Evolutionary conservation across 2,113 vertebrate genomes (phyloP).

Genomic region (Tympanuchus pallidicinctus): DNA sequence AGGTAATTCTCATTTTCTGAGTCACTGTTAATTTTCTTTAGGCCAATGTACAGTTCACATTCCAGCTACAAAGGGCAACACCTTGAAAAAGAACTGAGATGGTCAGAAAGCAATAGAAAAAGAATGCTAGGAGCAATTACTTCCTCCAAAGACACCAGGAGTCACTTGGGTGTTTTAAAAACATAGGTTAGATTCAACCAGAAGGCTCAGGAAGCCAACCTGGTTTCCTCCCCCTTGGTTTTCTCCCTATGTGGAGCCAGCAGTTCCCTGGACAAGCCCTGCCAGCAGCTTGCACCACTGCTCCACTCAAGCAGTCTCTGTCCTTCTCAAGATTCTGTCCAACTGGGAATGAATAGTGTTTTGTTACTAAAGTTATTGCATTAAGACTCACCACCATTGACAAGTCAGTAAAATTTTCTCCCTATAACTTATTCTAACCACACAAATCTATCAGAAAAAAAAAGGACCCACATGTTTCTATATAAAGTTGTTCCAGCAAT

Average conservation of each 20-base stretch:
- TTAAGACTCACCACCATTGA: slow-evolving; percentile 19
- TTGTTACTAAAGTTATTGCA: slow-evolving; percentile 34
- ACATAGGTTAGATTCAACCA: neutral
- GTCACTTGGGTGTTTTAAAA: slow-evolving; percentile 20
- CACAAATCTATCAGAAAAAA: neutral
- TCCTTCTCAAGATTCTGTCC: neutral
- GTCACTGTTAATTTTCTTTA: slow-evolving; percentile 61
- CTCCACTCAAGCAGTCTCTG: neutral
- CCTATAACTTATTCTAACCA: neutral
- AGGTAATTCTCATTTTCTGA: slow-evolving; percentile 69
- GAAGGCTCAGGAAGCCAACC: neutral
- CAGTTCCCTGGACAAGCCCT: neutral
- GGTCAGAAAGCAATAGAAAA: slow-evolving; percentile 38
- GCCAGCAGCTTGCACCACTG: neutral
- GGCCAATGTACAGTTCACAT: slow-evolving; percentile 11
- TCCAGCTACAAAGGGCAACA: slow-evolving; percentile 10
- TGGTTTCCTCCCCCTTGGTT: slow-evolving; percentile 23
- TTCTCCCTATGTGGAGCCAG: neutral
- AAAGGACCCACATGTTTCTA: neutral
- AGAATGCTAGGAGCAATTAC: slow-evolving; percentile 51
- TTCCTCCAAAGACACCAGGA: neutral
- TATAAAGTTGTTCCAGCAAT: slow-evolving; percentile 17
- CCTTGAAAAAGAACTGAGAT: slow-evolving; percentile 28
- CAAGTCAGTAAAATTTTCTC: slow-evolving; percentile 27
- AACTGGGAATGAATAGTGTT: slow-evolving; percentile 33